phyloP scores from a whole-genome alignment of 2,797 vertebrate genomes.

The Lepus oiostolus region DNA sequence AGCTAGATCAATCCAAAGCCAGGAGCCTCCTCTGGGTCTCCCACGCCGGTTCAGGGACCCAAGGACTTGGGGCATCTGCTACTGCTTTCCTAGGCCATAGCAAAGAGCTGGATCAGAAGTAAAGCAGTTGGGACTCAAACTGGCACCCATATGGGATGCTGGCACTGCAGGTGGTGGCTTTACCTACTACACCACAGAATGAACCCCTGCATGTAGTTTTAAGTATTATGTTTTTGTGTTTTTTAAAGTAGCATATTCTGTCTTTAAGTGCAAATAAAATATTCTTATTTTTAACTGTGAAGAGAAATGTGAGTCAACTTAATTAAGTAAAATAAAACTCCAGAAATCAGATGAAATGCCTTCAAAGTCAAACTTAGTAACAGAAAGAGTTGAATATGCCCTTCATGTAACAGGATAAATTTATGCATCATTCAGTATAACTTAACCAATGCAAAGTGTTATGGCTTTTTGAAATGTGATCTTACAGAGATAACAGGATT shows the following conservation, averaged over 20 bases:
- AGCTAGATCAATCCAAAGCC: no score
- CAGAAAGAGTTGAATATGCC: background rate
- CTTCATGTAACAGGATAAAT: constrained; percentile 21
- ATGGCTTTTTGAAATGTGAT: background rate
- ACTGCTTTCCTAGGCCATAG: no score
- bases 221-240: background rate
- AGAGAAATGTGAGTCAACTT: background rate
- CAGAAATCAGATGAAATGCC: constrained; percentile 9
- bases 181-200: no score
- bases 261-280: background rate
- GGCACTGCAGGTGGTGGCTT: no score
- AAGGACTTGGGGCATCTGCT: no score
- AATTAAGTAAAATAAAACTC: constrained; percentile 15
- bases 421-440: background rate
- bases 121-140: no score
- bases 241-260: background rate
- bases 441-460: background rate
- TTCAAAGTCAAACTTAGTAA: constrained; percentile 14
- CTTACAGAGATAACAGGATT: background rate
- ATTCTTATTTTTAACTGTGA: background rate
- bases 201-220: no score
- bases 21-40: no score
- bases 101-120: no score
- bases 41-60: no score
- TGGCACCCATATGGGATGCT: no score